These are phyloP conservation scores for Synaphobranchus kaupii DNA, from an alignment of 2,797 vertebrate genomes.

Conservation along the genomic window DNA sequence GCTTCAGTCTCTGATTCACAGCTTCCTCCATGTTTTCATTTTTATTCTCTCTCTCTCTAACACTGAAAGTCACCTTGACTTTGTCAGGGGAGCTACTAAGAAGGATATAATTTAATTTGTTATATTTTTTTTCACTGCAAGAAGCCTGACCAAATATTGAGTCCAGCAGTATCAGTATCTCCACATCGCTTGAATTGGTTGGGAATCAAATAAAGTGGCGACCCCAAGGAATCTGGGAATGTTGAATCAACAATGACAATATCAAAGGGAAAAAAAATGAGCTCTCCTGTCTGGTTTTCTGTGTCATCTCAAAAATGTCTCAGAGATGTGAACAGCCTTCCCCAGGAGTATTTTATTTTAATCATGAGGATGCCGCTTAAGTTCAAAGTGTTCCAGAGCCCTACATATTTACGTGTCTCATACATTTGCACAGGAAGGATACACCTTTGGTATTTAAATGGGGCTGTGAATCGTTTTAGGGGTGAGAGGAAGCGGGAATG, in stretches of 20 bases:
- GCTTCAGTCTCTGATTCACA: slow-evolving; percentile 21
- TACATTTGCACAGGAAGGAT: background rate
- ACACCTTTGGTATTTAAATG: background rate
- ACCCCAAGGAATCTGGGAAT: background rate
- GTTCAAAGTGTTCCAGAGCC: slow-evolving; percentile 11
- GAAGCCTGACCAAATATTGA: slow-evolving; percentile 41
- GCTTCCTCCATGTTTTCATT: slow-evolving; percentile 20
- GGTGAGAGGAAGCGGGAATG: background rate
- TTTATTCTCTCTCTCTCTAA: slow-evolving; percentile 32
- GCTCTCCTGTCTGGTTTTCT: background rate
- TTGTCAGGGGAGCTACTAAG: slow-evolving; percentile 39
- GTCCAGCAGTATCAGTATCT: background rate
- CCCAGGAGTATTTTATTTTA: slow-evolving; percentile 14
- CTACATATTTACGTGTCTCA: background rate
- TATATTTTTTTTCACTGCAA: slow-evolving; percentile 47
- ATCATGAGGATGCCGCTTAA: slow-evolving; percentile 11
- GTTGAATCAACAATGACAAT: background rate
- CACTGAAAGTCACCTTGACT: slow-evolving; percentile 47
- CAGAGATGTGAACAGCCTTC: slow-evolving; percentile 8
- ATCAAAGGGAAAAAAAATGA: background rate
- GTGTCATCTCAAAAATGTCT: background rate
- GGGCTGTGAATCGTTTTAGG: background rate
- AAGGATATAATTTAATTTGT: slow-evolving; percentile 49
- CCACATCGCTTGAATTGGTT: background rate
- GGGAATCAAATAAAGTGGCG: slow-evolving; percentile 16